Base-by-base conservation (phyloP, 2,888 invertebrate genomes). In the Ichneumoninae sp. region DNA sequence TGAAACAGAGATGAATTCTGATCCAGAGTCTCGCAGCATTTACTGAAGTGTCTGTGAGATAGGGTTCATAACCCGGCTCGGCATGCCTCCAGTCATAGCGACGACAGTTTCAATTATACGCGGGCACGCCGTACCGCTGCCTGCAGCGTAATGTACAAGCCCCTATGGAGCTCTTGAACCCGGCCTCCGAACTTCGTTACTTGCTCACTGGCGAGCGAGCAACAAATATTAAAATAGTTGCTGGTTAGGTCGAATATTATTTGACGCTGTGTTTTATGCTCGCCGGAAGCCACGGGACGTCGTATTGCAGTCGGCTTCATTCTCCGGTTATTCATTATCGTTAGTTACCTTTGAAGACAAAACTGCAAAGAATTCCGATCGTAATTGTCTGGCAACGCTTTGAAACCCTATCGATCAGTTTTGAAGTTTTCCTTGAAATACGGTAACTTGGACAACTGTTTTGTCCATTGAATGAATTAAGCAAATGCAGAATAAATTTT, bases 51-150 rank as follows among this genome's bases (percentile, higher is more conserved):
- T 33, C 26, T 47, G 50, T 52, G 22, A 66, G 36, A 74, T 69
- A 76, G 70, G 71, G 75, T 71, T 83, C 80, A 71, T 80, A 80
- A 80, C 75, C 75, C 75, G 75, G 50, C 36, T 70, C 66, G 44
- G 75, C 80, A 83, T 83, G 80, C 83, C 83, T 47, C 70, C 63
- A 66, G 65, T 71, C 75, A 75, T 44, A 71, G 44, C 83, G 70
- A 66, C 83, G 70, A 80, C 76, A 83, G 76, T 83, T 83, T 83
- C 83, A 83, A 83, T 83, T 80, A 83, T 63, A n/a, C 76, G 63
- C 69, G 44, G 68, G 50, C 70, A 30, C 30, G 76, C 57, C 70
- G 70, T 70, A 65, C 47, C 68, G 70, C 65, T 75, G 60, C 70
- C 63, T 66, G 66, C 70, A 36, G 63, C 78, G 26, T 30, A 65